Base-by-base conservation (phyloP, 2,797 vertebrate genomes). In the Sus cebifrons region DNA sequence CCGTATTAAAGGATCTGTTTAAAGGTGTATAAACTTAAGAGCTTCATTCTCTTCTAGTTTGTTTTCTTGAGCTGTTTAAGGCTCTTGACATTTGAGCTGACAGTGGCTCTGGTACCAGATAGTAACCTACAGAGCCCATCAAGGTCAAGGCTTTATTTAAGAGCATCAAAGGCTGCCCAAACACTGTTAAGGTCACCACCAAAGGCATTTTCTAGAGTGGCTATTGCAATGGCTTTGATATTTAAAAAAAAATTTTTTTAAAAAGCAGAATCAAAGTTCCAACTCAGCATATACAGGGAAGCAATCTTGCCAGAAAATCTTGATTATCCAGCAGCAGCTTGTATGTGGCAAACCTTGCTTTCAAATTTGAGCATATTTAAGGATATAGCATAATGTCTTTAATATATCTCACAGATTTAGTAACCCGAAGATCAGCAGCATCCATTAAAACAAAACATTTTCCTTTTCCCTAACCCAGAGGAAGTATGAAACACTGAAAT, bases 291-390 rank as follows among this genome's bases (percentile, higher is more conserved):
- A 1, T 29, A 65, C 8, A 92, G 49, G 44, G 65, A 78, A 70
- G 64, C 6, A 15, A 18, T 78, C 60, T 36, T 84, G 3, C 8
- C 40, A 32, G 21, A 86, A 74, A 84, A 92, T 81, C n/a, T 70
- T 84, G 27, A 71, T 81, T 87, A 81, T 15, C 27, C 23, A 96
- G 36, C 6, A 4, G 15, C 52, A 81, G 25, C 29, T 91, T 90
- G 25, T 44, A 25, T 77, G 56, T 85, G 92, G 25, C 75, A 93
- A 89, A 75, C 74, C 32, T 96, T 92, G 56, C 60, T 94, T 96
- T 95, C 40, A 96, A 85, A 96, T 88, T 74, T 82, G 32, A 85
- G 52, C 17, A 52, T 86, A 85, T 74, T 64, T 91, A 86, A 93
- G 25, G 44, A 10, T 82, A 64, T 91, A 67, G 65, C 18, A 90